These are phyloP conservation scores for Hiodon alosoides DNA, from an alignment of 2,113 vertebrate genomes.

Conservation along the genomic window DNA sequence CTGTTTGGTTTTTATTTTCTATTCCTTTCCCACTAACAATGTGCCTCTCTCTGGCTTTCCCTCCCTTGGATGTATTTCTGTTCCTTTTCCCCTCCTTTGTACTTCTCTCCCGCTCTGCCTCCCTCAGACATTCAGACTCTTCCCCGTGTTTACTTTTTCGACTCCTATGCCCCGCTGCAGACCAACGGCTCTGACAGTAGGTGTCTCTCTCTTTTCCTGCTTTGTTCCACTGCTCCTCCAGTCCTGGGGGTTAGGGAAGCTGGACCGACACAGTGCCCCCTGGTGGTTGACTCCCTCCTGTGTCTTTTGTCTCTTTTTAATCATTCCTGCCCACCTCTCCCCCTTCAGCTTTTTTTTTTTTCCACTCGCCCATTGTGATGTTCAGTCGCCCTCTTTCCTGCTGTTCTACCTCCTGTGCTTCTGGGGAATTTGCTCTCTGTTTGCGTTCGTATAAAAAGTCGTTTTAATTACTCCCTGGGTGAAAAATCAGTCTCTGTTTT, in stretches of 20 bases:
- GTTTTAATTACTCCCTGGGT: too few relatives aligned
- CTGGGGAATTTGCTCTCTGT: not conserved
- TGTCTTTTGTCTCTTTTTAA: not conserved
- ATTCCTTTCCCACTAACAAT: slow-evolving; percentile 9
- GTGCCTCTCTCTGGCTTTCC: not conserved
- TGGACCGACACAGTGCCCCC: too few relatives aligned
- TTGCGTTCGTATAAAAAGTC: not conserved
- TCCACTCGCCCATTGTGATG: slow-evolving; percentile 16
- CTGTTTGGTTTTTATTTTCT: not conserved
- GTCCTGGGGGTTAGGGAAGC: not conserved
- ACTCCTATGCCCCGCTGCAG: slow-evolving; percentile 72
- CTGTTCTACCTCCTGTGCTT: not conserved
- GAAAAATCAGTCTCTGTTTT: too few relatives aligned
- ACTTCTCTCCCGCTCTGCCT: slow-evolving; percentile 23
- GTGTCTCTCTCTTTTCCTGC: slow-evolving; percentile 47
- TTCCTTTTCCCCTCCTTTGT: not conserved
- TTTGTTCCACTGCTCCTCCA: slow-evolving; percentile 27
- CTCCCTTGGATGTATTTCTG: not conserved
- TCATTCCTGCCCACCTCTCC: slow-evolving; percentile 8
- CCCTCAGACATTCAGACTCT: slow-evolving; percentile 75
- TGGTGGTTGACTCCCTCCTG: too few relatives aligned
- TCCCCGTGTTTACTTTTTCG: slow-evolving; percentile 79
- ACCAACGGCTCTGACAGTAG: slow-evolving; percentile 73
- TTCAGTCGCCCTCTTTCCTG: not conserved
- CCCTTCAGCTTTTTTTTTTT: slow-evolving; percentile 12